Conservation (phyloP, 2,888 invertebrate species). For the Abrostola triplasia region DNA sequence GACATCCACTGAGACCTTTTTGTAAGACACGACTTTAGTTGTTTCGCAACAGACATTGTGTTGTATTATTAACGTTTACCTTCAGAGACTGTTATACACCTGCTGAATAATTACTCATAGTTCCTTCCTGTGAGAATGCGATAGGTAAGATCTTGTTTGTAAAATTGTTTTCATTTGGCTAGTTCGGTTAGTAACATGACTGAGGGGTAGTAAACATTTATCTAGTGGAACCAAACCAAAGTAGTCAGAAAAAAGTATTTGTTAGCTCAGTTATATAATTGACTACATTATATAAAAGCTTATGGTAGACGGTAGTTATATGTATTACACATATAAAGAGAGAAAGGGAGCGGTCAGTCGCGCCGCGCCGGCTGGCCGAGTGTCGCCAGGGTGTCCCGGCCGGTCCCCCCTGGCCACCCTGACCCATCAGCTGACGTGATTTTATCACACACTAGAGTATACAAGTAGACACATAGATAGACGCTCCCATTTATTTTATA, state of each 20-base stretch:
- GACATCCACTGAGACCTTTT: slow-evolving; percentile 66
- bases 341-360: slow-evolving; percentile 35
- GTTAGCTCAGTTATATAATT: slow-evolving; percentile 15
- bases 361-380: slow-evolving; percentile 62
- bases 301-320: slow-evolving; percentile 19
- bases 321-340: slow-evolving; percentile 26
- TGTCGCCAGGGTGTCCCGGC: slow-evolving; percentile 52
- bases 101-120: slow-evolving; percentile 15
- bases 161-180: neutral
- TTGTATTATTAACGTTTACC: slow-evolving; percentile 38
- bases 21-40: slow-evolving; percentile 54
- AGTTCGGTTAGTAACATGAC: too few relatives aligned
- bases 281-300: slow-evolving; percentile 24
- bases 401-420: slow-evolving; percentile 24
- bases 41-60: slow-evolving; percentile 39
- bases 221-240: neutral
- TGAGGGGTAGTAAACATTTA: too few relatives aligned
- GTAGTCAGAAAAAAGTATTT: slow-evolving; percentile 8
- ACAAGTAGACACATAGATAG: slow-evolving; percentile 32
- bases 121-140: neutral
- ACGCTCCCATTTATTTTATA: slow-evolving; percentile 10
- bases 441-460: slow-evolving; percentile 53
- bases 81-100: slow-evolving; percentile 14
- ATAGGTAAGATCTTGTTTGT: neutral
- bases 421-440: slow-evolving; percentile 44